These are phyloP conservation scores for Heterochromis multidens DNA, from an alignment of 2,113 vertebrate genomes.

Conservation along the genomic window DNA sequence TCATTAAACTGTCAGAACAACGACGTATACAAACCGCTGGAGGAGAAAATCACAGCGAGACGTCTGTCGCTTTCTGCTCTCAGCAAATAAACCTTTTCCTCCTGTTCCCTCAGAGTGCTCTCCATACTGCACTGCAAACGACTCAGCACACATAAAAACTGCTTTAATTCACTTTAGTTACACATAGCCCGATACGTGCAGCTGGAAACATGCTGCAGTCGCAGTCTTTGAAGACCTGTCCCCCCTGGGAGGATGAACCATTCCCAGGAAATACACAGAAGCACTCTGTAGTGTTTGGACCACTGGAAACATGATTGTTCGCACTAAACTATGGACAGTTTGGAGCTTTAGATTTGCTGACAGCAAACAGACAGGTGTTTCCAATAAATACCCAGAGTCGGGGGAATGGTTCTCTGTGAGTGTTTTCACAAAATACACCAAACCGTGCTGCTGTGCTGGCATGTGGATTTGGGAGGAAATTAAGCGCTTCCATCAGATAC, in stretches of 20 bases:
- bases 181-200: neutral
- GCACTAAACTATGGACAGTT: neutral
- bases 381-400: neutral
- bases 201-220: neutral
- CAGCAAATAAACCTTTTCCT: neutral
- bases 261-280: neutral
- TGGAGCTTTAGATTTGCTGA: neutral
- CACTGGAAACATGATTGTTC: neutral
- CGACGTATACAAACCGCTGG: neutral
- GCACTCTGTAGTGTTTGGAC: neutral
- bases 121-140: neutral
- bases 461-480: neutral
- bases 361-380: neutral
- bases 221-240: neutral
- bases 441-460: neutral
- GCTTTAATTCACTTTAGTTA: neutral
- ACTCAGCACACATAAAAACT: neutral
- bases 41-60: neutral
- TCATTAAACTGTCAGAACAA: neutral
- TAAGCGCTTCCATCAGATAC: neutral
- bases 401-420: neutral
- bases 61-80: neutral
- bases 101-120: neutral
- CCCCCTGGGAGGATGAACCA: neutral
- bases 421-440: neutral